Evolutionary conservation across 2,888 invertebrate genomes (phyloP), one percentile per base, ranked within the genome.

Genomic region (Hofmannophila pseudospretella): DNA sequence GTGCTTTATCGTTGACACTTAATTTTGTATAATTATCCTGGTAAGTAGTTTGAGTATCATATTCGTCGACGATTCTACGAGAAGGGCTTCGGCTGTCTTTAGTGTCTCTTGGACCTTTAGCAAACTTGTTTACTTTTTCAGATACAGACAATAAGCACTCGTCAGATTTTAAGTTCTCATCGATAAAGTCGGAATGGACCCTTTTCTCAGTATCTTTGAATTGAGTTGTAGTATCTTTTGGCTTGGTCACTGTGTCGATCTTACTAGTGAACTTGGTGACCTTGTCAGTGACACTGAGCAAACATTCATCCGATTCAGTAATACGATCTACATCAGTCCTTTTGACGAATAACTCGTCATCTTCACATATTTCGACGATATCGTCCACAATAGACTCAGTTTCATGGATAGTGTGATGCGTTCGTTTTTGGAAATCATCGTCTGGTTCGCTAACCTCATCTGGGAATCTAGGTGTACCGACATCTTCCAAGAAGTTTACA

Each of bases 401-500:
- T 76, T 93, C 92, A 43, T 84, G 84, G 13, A 88, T 88, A 0
- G 74, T 81, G 34, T 80, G 75, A 49, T 86, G 57, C 20, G 69
- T 58, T 29, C 79, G 67, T 42, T 66, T 77, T 9, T 60, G 66
- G 7, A 81, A 77, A 22, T 89, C 89, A 54, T 94, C 93, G 47
- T 93, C 94, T 0, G 94, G 94, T 66, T 94, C 94, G 53, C 88
- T 90, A 0, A 94, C 90, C 56, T 90, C 89, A 65, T 94, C 93
- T 0, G 94, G 94, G 60, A 91, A 93, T 37, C 94, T 88, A 2
- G 92, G 92, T 36, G 88, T 88, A 32, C 90, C 89, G 1, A 88
- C 86, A 41, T 89, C 89, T 32, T 89, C 89, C 32, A 82, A 78
- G 4, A 89, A 86, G 25, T 88, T 88, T 3, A 91, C 87, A 0